Base-by-base conservation (phyloP, 2,113 vertebrate species). In the Etheostoma spectabile region DNA sequence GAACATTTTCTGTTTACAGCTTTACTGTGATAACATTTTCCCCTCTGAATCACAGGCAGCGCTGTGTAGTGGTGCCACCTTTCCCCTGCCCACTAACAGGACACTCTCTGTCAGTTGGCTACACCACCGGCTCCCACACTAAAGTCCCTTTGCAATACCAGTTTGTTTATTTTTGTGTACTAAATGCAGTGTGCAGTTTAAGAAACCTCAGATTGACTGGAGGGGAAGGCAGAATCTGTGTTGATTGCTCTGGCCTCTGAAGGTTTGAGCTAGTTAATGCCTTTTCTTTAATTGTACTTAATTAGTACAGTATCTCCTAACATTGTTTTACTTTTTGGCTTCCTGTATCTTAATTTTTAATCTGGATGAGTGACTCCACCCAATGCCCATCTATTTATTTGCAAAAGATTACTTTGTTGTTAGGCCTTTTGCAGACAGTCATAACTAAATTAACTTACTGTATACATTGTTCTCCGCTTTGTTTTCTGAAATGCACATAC, bases 1-100 rank as follows among this genome's bases (percentile, higher is more conserved):
- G 92, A 94, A 93, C 71, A 4, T 82, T 90, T 91, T 89, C 86
- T 92, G 91, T 93, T 93, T 89, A 91, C 83, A 6, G 82, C 61
- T 71, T 61, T 33, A 84, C 90, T 90, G 91, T 56, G 91, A 94
- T 93, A 93, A 95, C 88, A 93, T 94, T 91, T 91, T 74, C 90
- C 88, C 84, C 82, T 84, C 79, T 85, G 92, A 91, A 91, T 94
- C 88, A 95, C 90, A 94, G 92, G 85, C 93, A 21, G 68, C 38
- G 64, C 91, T 93, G 86, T 94, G 93, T 93, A 77, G 88, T 27
- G 72, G 74, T 86, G 74, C 90, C 87, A 85, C 86, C 72, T 73
- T 68, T 65, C 57, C 64, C 63, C 86, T 79, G 59, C 61, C 59
- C 33, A 11, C 86, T 73, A 90, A 95, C 93, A 94, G 91, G 90